Evolutionary conservation across 1,140 invertebrate genomes (phyloP).

Genomic region (Wasmannia auropunctata): DNA sequence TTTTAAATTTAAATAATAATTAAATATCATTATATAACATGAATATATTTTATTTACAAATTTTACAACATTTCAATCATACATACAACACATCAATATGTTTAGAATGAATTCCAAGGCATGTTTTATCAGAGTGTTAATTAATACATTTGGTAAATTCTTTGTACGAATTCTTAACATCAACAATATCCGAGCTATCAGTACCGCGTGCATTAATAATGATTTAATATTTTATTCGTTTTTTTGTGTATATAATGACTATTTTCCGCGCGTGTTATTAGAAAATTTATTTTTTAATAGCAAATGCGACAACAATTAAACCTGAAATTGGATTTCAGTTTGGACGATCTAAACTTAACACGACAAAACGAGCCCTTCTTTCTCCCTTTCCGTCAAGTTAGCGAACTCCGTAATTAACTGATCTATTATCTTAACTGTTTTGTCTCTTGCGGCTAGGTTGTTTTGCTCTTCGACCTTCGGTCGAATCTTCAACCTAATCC

Average conservation of each 20-base stretch:
- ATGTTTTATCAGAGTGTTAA: neutral
- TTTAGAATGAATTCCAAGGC: neutral
- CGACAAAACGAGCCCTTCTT: constrained; percentile 7
- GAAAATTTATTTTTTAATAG: neutral
- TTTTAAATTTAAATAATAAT: too few species aligned
- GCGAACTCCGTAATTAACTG: constrained; percentile 54
- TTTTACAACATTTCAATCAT: neutral
- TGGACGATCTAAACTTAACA: constrained; percentile 29
- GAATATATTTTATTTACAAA: neutral
- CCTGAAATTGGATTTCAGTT: neutral
- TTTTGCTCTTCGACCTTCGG: neutral
- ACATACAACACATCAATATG: too few species aligned
- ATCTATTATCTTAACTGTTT: constrained; percentile 49
- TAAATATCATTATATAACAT: neutral
- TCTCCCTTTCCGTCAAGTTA: constrained; percentile 13
- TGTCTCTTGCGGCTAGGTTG: neutral
- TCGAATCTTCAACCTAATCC: neutral
- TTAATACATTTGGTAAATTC: neutral
- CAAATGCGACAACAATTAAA: neutral
- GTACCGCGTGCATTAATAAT: neutral
- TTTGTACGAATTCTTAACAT: neutral
- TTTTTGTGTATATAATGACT: neutral
- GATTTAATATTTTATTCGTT: neutral
- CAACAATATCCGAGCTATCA: neutral
- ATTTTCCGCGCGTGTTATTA: neutral